A percentile compares a stretch with the other conserved stretches of the same genome.
Conservation (phyloP, 1,140 invertebrate species). For the Triops cancriformis region DNA sequence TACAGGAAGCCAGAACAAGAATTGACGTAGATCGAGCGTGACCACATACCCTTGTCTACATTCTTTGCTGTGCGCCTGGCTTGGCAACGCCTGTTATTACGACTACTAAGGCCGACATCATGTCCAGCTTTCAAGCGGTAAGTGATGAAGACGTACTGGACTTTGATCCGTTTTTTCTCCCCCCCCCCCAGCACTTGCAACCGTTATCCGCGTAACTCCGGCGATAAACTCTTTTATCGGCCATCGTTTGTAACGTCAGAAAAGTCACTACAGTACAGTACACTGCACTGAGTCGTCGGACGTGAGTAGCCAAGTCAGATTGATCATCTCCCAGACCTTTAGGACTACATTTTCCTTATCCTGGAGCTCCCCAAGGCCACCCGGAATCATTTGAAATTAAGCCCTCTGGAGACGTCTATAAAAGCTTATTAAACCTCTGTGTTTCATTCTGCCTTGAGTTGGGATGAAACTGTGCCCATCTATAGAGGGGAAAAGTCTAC, state of each 20-base stretch:
- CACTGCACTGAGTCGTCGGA: background rate
- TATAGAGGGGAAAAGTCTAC: too few relatives aligned
- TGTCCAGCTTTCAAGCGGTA: conserved; percentile 10
- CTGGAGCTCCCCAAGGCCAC: background rate
- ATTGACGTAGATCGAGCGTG: background rate
- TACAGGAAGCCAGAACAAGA: background rate
- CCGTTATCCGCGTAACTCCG: background rate
- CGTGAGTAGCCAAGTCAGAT: background rate
- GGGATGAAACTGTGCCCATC: background rate
- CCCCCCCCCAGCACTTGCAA: background rate
- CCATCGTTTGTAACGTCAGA: background rate
- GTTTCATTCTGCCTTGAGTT: background rate
- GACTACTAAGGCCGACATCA: background rate
- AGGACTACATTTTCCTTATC: background rate
- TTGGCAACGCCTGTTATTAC: background rate
- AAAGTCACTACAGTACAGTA: background rate
- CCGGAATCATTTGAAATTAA: background rate
- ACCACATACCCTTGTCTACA: background rate
- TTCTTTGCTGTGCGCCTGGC: background rate
- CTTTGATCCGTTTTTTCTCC: background rate
- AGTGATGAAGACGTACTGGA: background rate
- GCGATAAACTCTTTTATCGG: background rate
- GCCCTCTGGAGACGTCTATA: background rate
- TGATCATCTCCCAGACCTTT: background rate
- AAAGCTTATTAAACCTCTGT: background rate